Conservation (phyloP, 2,113 vertebrate species). For the Datnioides undecimradiatus region DNA sequence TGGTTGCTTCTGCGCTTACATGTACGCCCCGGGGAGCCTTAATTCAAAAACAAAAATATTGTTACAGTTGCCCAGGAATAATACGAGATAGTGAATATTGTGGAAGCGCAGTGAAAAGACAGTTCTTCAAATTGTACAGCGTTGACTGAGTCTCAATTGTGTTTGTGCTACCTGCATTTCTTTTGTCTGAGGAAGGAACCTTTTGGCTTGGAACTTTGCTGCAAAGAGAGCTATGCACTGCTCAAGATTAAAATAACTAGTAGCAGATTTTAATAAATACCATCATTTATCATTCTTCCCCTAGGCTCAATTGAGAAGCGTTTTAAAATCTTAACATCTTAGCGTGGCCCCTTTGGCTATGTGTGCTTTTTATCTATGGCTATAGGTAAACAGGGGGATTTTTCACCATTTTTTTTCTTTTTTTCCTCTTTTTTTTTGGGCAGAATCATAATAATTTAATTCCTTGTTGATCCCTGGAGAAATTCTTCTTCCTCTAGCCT, state of each 20-base stretch:
- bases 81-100: background rate
- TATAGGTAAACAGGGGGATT: constrained; percentile 41
- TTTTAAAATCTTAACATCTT: constrained; percentile 36
- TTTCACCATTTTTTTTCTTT: constrained; percentile 24
- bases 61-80: background rate
- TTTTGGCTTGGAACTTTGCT: background rate
- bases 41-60: background rate
- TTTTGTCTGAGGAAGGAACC: background rate
- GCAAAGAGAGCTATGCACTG: background rate
- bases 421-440: background rate
- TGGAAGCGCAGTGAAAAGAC: background rate
- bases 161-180: background rate
- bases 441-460: constrained; percentile 33
- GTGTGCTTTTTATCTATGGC: constrained; percentile 27
- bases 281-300: constrained; percentile 45
- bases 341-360: constrained; percentile 10
- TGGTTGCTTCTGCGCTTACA: background rate
- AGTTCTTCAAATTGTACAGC: background rate
- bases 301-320: background rate
- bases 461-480: constrained; percentile 63
- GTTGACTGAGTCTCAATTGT: background rate
- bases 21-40: background rate
- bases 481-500: constrained; percentile 34
- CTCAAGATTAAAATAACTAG: constrained; percentile 8
- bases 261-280: constrained; percentile 31